phyloP scores from a whole-genome alignment of 1,140 invertebrate genomes.

The Drosophila mojavensis region DNA sequence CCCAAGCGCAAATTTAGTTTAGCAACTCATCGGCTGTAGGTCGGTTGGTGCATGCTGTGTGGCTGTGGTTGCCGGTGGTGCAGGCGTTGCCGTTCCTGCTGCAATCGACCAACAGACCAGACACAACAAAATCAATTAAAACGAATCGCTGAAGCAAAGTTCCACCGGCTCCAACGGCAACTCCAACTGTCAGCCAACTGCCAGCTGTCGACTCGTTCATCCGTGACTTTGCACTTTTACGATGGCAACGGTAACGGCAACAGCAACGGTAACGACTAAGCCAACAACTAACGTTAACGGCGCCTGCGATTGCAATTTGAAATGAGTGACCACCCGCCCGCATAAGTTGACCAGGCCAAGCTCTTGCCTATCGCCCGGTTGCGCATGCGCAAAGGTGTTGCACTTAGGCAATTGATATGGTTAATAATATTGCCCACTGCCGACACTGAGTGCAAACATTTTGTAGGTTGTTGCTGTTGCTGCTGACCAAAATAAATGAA shows the following conservation, averaged over 20 bases:
- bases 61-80: conserved; percentile 17
- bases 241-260: conserved; percentile 31
- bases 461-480: conserved; percentile 36
- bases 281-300: conserved; percentile 15
- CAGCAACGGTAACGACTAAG: conserved; percentile 26
- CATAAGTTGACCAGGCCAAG: conserved; percentile 26
- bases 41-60: background rate
- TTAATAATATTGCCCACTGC: conserved; percentile 58
- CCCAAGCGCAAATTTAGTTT: conserved; percentile 59
- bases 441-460: conserved; percentile 42
- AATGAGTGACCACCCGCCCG: conserved; percentile 40
- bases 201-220: conserved; percentile 61
- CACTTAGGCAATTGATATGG: conserved; percentile 63
- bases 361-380: conserved; percentile 30
- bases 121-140: conserved; percentile 77
- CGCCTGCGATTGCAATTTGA: conserved; percentile 35
- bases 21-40: conserved; percentile 19
- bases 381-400: conserved; percentile 71
- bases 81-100: conserved; percentile 20
- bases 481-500: conserved; percentile 27
- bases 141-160: conserved; percentile 75
- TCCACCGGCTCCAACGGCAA: conserved; percentile 48
- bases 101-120: conserved; percentile 33
- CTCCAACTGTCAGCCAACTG: conserved; percentile 39
- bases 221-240: conserved; percentile 76